These are phyloP conservation scores for Leptopilina myrica DNA, from an alignment of 2,888 invertebrate genomes.

Conservation along the genomic window DNA sequence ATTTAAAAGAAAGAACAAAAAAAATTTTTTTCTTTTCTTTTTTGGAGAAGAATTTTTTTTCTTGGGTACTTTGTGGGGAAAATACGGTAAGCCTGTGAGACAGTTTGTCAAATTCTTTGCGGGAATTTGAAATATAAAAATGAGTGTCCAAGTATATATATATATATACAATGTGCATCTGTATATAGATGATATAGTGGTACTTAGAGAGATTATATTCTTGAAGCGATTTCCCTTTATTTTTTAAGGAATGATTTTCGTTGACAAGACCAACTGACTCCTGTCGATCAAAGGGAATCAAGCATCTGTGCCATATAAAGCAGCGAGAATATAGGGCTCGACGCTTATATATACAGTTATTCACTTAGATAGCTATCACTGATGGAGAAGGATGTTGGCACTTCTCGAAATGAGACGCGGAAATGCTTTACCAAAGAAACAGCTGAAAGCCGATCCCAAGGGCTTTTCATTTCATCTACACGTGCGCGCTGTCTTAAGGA, in stretches of 20 bases:
- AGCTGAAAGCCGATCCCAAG: slow-evolving; percentile 41
- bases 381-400: slow-evolving; percentile 48
- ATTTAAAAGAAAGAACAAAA: no score
- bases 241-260: slow-evolving; percentile 47
- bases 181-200: neutral
- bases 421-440: slow-evolving; percentile 46
- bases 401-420: slow-evolving; percentile 40
- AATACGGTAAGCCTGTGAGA: no score
- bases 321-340: slow-evolving; percentile 6
- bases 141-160: neutral
- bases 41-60: no score
- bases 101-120: neutral
- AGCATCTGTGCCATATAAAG: slow-evolving; percentile 53
- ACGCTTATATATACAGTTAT: neutral
- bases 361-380: slow-evolving; percentile 23
- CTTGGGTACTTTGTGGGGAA: no score
- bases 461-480: slow-evolving; percentile 8
- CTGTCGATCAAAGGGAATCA: slow-evolving; percentile 59
- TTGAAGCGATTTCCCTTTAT: slow-evolving; percentile 42
- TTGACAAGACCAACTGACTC: slow-evolving; percentile 60
- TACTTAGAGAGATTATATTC: slow-evolving; percentile 6
- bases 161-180: neutral
- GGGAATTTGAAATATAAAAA: neutral
- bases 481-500: slow-evolving; percentile 6
- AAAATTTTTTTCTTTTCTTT: no score